phyloP scores from a whole-genome alignment of 2,888 invertebrate genomes.

The Tricholauxania praeusta region DNA sequence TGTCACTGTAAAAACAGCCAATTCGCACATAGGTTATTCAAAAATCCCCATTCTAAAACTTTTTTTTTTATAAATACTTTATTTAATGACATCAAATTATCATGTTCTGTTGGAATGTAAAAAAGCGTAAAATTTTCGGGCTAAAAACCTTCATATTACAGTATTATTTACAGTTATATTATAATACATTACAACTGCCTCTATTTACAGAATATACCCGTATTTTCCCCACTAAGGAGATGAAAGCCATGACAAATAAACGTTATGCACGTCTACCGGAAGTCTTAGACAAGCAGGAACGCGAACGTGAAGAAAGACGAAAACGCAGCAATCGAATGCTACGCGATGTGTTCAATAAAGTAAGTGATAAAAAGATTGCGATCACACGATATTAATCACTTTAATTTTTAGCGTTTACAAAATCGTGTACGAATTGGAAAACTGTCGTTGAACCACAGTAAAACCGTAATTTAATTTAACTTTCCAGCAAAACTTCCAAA shows the following conservation, averaged over 20 bases:
- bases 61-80: background rate
- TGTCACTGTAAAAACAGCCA: too few species aligned
- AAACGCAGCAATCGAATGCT: slow-evolving; percentile 80
- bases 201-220: slow-evolving; percentile 66
- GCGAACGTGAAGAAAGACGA: slow-evolving; percentile 72
- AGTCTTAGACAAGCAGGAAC: slow-evolving; percentile 75
- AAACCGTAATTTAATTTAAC: slow-evolving; percentile 59
- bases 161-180: too few species aligned
- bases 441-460: slow-evolving; percentile 63
- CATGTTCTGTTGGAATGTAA: too few species aligned
- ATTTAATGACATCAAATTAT: background rate
- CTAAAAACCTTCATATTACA: too few species aligned
- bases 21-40: too few species aligned
- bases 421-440: slow-evolving; percentile 63
- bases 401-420: slow-evolving; percentile 60
- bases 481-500: background rate
- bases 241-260: slow-evolving; percentile 73
- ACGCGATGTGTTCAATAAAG: slow-evolving; percentile 82
- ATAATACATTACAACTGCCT: background rate
- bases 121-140: too few species aligned
- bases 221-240: slow-evolving; percentile 71
- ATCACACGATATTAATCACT: background rate
- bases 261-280: slow-evolving; percentile 80
- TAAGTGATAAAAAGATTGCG: slow-evolving; percentile 57
- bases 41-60: too few species aligned